Conservation (phyloP, 2,888 invertebrate species). For the Melanostoma scalare region DNA sequence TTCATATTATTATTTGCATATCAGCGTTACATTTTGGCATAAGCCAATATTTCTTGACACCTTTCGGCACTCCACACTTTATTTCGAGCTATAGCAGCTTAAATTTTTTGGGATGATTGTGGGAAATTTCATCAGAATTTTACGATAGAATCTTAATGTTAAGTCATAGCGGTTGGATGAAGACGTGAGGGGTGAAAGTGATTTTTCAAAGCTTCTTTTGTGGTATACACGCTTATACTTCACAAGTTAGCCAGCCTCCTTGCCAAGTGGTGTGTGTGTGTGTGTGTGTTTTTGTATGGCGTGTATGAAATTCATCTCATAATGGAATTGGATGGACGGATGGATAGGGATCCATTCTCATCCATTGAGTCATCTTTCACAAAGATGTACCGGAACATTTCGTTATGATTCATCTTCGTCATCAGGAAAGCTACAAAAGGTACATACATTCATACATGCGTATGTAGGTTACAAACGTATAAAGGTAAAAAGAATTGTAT, state of each 20-base stretch:
- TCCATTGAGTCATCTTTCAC: conserved; percentile 57
- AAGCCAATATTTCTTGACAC: conserved; percentile 63
- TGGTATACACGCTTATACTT: conserved; percentile 6
- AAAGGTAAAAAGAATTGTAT: not conserved
- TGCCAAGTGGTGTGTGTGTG: not conserved
- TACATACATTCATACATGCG: not conserved
- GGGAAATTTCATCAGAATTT: conserved; percentile 47
- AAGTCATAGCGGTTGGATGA: not conserved
- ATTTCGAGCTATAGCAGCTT: conserved; percentile 27
- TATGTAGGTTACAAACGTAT: conserved; percentile 10
- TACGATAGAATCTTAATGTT: conserved; percentile 42
- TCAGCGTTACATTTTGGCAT: conserved; percentile 49
- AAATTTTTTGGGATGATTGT: conserved; percentile 53
- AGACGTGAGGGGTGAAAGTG: conserved; percentile 1
- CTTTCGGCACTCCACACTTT: conserved; percentile 51
- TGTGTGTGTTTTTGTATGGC: not conserved
- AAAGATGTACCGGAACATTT: conserved; percentile 56
- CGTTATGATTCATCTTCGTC: conserved; percentile 66
- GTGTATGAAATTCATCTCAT: conserved; percentile 48
- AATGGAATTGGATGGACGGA: conserved; percentile 58
- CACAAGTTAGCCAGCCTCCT: not conserved
- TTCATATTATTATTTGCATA: conserved; percentile 37
- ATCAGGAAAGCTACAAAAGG: conserved; percentile 29
- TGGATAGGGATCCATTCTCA: conserved; percentile 47
- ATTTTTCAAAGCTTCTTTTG: conserved; percentile 33